Conservation (phyloP, 2,113 vertebrate genomes). For the Ovis canadensis region DNA sequence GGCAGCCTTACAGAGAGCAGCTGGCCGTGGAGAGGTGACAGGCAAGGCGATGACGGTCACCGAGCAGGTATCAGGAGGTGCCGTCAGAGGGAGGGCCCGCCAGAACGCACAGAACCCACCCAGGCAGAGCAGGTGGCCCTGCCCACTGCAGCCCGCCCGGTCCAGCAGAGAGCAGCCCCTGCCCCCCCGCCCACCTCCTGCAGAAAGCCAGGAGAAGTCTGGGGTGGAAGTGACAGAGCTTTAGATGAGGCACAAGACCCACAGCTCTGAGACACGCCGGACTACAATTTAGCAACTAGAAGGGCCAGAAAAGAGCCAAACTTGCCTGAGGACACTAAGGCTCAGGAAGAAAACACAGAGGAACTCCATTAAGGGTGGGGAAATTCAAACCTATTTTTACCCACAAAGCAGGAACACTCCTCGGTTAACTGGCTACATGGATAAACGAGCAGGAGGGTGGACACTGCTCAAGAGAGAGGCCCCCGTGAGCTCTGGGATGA, state of each 20-base stretch:
- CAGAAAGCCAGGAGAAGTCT: no score
- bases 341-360: background rate
- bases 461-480: background rate
- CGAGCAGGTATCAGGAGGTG: background rate
- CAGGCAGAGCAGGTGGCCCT: background rate
- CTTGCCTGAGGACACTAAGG: background rate
- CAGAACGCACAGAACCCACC: background rate
- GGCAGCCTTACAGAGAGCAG: background rate
- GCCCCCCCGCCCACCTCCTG: background rate
- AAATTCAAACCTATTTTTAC: background rate
- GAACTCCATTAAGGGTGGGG: background rate
- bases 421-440: fast-evolving
- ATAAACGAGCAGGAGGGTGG: background rate
- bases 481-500: background rate
- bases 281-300: background rate
- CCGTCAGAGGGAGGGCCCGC: background rate
- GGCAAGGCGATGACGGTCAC: fast-evolving
- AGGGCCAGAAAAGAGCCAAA: background rate
- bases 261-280: background rate
- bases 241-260: background rate
- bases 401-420: fast-evolving
- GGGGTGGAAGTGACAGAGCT: fast-evolving
- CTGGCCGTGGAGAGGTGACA: background rate
- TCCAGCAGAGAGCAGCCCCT: background rate
- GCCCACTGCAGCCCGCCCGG: background rate